Conservation (phyloP, 2,888 invertebrate species). For the Agrochola litura region DNA sequence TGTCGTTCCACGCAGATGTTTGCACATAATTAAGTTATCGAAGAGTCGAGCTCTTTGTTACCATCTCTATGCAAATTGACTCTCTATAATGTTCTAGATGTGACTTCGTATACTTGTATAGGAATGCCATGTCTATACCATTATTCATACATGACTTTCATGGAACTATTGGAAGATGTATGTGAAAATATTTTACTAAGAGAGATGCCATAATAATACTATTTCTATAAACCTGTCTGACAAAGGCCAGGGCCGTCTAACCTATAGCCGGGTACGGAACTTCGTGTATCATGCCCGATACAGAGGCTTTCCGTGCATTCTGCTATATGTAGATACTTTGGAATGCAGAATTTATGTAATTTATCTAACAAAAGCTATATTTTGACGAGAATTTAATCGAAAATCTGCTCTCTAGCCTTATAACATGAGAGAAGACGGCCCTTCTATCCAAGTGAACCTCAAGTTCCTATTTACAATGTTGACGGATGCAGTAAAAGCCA, state of each 20-base stretch:
- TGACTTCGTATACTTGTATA: constrained; percentile 21
- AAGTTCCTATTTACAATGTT: constrained; percentile 34
- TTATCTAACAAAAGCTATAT: constrained; percentile 39
- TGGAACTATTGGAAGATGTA: constrained; percentile 48
- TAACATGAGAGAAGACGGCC: constrained; percentile 21
- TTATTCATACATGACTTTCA: constrained; percentile 12
- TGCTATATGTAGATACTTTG: constrained; percentile 20
- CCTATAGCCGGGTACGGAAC: constrained; percentile 41
- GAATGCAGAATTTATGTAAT: constrained; percentile 27
- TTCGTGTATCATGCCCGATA: constrained; percentile 44
- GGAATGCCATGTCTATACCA: constrained; percentile 27
- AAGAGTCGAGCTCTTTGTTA: constrained; percentile 22
- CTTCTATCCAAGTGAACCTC: constrained; percentile 11
- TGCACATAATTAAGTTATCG: constrained; percentile 21
- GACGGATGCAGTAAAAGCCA: constrained; percentile 47
- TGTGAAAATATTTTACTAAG: constrained; percentile 45
- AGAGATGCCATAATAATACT: constrained; percentile 39
- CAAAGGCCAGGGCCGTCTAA: constrained; percentile 49
- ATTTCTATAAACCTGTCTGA: constrained; percentile 53
- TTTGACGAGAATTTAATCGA: constrained; percentile 16
- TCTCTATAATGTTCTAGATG: constrained; percentile 23
- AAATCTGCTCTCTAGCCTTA: constrained; percentile 16
- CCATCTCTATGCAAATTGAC: constrained; percentile 36
- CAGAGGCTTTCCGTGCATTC: constrained; percentile 36
- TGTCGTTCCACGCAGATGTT: constrained; percentile 12